These are phyloP conservation scores for Hylaeus anthracinus DNA, from an alignment of 1,140 invertebrate species.

Conservation along the genomic window DNA sequence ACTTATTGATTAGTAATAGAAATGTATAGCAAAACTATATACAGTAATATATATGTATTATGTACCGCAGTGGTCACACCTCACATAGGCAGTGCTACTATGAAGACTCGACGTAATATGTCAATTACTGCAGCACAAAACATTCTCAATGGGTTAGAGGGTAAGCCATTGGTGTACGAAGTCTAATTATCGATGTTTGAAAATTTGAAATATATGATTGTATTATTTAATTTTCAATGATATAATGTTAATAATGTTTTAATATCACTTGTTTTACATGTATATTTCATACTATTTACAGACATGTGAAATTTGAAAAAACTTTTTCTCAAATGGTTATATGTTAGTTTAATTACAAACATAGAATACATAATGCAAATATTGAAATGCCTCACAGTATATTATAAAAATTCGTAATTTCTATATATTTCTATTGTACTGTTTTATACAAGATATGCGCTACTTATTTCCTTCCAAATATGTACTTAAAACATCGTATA, in stretches of 20 bases:
- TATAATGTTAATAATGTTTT: neutral
- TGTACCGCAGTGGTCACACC: conserved; percentile 87
- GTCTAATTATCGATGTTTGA: conserved; percentile 46
- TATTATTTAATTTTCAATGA: conserved; percentile 1
- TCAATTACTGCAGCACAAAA: conserved; percentile 89
- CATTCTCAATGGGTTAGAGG: conserved; percentile 88
- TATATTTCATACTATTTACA: conserved; percentile 33
- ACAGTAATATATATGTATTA: conserved; percentile 71
- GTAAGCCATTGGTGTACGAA: conserved; percentile 83
- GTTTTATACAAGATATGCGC: neutral
- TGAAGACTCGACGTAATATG: conserved; percentile 90
- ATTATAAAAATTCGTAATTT: conserved; percentile 28
- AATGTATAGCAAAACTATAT: conserved; percentile 31
- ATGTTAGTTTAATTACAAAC: neutral
- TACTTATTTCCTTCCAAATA: neutral
- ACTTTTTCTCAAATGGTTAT: conserved; percentile 16
- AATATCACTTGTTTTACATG: conserved; percentile 29
- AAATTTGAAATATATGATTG: neutral
- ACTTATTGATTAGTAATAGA: conserved; percentile 23
- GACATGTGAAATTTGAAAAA: neutral
- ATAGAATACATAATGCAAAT: conserved; percentile 9
- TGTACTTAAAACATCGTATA: conserved; percentile 5
- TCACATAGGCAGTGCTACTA: conserved; percentile 93
- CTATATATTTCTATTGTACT: neutral
- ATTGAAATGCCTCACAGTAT: conserved; percentile 13